phyloP scores from a whole-genome alignment of 2,797 vertebrate species.

The Karalla daura region DNA sequence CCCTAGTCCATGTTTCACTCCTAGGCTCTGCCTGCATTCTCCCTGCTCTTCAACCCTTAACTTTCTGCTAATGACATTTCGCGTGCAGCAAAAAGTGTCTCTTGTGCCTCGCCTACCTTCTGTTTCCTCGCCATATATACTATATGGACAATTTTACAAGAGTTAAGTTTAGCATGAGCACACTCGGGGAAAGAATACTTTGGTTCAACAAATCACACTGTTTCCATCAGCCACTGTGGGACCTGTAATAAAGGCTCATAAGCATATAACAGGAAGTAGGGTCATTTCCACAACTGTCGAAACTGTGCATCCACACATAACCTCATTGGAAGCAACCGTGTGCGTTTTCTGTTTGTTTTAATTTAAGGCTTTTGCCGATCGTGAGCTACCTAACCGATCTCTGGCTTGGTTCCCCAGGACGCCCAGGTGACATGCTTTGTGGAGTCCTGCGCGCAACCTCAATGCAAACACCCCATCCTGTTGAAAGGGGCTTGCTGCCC shows the following conservation, averaged over 20 bases:
- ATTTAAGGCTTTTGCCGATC: background rate
- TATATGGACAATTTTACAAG: slow-evolving; percentile 5
- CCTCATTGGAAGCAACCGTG: background rate
- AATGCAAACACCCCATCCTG: slow-evolving; percentile 85
- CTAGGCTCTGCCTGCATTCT: slow-evolving; percentile 18
- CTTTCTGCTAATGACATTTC: no score
- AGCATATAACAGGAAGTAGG: no score
- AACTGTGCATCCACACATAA: background rate
- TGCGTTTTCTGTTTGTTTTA: background rate
- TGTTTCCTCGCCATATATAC: background rate
- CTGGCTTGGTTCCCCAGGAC: no score
- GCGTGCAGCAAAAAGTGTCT: no score
- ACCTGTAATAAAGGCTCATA: no score
- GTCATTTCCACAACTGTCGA: background rate
- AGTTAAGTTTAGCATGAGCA: slow-evolving; percentile 2
- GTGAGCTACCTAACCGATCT: background rate
- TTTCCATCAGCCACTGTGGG: no score
- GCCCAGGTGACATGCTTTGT: slow-evolving; percentile 95
- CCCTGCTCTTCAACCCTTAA: no score
- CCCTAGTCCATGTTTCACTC: background rate
- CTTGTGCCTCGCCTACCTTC: background rate
- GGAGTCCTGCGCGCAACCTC: slow-evolving; percentile 85
- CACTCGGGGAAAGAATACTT: slow-evolving; percentile 1
- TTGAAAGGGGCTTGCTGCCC: slow-evolving; percentile 91
- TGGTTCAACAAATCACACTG: slow-evolving; percentile 1